These are phyloP conservation scores for Erinaceus europaeus DNA, from an alignment of 2,113 vertebrate genomes.

Conservation along the genomic window DNA sequence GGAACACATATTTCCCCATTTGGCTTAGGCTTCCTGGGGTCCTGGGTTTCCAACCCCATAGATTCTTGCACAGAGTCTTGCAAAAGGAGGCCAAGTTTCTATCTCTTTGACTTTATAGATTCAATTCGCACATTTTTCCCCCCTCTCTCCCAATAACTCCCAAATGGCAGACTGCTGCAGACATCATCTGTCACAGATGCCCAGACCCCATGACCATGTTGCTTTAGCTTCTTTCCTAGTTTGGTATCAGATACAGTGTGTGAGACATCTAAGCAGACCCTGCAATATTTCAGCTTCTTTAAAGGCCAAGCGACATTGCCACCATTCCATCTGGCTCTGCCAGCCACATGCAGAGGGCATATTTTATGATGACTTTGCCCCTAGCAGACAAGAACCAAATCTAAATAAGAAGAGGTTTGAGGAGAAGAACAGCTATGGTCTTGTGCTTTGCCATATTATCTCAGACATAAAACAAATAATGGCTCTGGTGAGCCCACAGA, in stretches of 20 bases:
- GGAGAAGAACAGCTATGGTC: conserved; percentile 42
- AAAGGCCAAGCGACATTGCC: conserved; percentile 53
- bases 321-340: conserved; percentile 31
- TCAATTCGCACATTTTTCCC: conserved; percentile 46
- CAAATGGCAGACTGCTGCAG: conserved; percentile 35
- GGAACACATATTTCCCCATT: neutral
- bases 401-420: conserved; percentile 37
- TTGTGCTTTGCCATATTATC: conserved; percentile 26
- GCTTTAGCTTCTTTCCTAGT: conserved; percentile 63
- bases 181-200: conserved; percentile 63
- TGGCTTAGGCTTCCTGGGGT: neutral
- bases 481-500: neutral
- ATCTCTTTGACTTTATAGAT: conserved; percentile 56
- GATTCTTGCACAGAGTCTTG: conserved; percentile 46
- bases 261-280: conserved; percentile 44
- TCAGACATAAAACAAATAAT: conserved; percentile 53
- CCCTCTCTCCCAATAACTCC: neutral
- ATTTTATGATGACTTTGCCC: conserved; percentile 32
- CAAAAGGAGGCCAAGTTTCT: conserved; percentile 51
- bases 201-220: conserved; percentile 62
- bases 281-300: conserved; percentile 38
- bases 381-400: conserved; percentile 24
- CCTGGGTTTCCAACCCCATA: conserved; percentile 3
- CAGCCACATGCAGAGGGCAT: neutral
- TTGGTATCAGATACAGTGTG: conserved; percentile 57